Conservation (phyloP, 2,113 vertebrate species). For the Pangasianodon hypophthalmus region DNA sequence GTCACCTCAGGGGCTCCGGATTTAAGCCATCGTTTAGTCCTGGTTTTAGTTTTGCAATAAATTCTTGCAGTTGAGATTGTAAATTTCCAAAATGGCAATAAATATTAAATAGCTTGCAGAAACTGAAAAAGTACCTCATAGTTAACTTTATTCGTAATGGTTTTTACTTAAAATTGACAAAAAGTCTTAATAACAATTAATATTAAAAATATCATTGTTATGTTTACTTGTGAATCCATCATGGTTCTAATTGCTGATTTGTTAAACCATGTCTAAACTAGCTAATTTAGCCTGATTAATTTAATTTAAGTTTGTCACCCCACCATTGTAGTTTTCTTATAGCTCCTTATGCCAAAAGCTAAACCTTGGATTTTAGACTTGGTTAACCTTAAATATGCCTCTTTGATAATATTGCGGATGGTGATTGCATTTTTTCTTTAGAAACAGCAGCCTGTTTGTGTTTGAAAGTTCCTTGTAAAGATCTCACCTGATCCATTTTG, state of each 20-base stretch:
- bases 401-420: not conserved
- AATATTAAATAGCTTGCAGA: not conserved
- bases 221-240: not conserved
- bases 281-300: not conserved
- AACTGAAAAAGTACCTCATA: not conserved
- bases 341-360: not conserved
- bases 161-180: not conserved
- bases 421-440: not conserved
- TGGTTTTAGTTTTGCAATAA: not conserved
- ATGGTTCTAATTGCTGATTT: not conserved
- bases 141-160: not conserved
- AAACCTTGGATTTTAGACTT: not conserved
- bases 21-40: not conserved
- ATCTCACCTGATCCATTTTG: not conserved
- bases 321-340: not conserved
- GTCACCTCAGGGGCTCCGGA: not conserved
- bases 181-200: not conserved
- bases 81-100: not conserved
- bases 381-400: not conserved
- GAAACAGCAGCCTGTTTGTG: not conserved
- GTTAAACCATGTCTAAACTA: not conserved
- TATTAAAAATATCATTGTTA: not conserved
- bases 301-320: too few relatives aligned
- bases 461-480: not conserved
- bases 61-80: not conserved